Base-by-base conservation (phyloP, 2,888 invertebrate species). In the Dolichomitus sp. region DNA sequence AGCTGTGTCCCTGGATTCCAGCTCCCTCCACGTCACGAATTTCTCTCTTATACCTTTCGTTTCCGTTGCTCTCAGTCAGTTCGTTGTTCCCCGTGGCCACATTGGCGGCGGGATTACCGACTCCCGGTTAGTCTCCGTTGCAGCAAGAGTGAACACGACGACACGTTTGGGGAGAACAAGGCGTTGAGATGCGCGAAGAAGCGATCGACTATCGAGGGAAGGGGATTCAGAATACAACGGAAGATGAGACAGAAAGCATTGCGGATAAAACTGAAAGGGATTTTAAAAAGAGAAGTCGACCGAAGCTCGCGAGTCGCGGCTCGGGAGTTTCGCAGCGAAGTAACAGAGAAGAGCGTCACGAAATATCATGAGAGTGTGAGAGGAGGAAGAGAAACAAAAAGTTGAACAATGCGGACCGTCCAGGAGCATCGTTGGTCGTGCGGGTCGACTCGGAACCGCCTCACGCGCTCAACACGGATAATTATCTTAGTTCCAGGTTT, bases 401-500 rank as follows among this genome's bases (percentile, higher is more conserved):
- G 83, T 85, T 86, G 77, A 91, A 90, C 89, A 92, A 91, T 91
- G 91, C 89, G 78, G 85, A 42, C 82, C 80, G 74, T 61, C 50
- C 33, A 27, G 59, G 59, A 45, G 59, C 50, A 70, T 37, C 45
- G 37, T 33, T 27, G 27, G 61, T 77, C 63, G 66, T 42, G 19
- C 59, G 57, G 33, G 12, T 57, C 68, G 54, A 27, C 50, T 52
- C 54, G 63, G 42, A 77, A 73, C 77, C 48, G 83, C 80, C 77
- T 83, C 83, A 74, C 83, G 77, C 76, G 57, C 68, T 80, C 88
- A 85, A 85, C 88, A 86, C 87, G 85, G 90, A 91, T 92, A 92
- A 92, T 92, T 92, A 92, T 91, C 91, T 92, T 89, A 90, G 92
- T 92, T 91, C 84, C 90, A 90, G 89, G 89, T 91, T 91, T 93